Conservation (phyloP, 2,888 invertebrate species). For the Lasioglossum malachurum region DNA sequence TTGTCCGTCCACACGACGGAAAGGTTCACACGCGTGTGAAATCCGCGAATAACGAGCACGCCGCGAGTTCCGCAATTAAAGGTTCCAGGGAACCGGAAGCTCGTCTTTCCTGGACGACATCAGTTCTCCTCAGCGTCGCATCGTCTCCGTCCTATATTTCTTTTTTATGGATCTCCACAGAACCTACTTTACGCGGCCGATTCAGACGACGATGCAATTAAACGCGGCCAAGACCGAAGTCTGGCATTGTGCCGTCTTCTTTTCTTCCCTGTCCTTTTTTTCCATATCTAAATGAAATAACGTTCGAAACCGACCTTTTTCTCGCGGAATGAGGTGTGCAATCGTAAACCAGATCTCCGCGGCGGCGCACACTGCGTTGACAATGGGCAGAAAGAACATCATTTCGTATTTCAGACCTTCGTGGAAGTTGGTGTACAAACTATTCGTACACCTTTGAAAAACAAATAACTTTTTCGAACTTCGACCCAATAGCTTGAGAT, state of each 20-base stretch:
- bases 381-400: not conserved
- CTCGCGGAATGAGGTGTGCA: not conserved
- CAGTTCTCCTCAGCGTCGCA: not conserved
- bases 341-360: constrained; percentile 32
- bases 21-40: constrained; percentile 29
- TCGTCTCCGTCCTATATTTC: constrained; percentile 54
- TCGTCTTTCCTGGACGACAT: constrained; percentile 47
- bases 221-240: constrained; percentile 60
- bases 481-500: too few species aligned
- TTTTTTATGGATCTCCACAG: constrained; percentile 19
- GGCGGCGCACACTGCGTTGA: not conserved
- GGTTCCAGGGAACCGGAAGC: constrained; percentile 43
- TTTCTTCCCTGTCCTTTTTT: not conserved
- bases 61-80: constrained; percentile 45
- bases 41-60: constrained; percentile 22
- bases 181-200: constrained; percentile 51
- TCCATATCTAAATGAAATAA: constrained; percentile 24
- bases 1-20: constrained; percentile 8
- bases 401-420: not conserved
- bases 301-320: constrained; percentile 35
- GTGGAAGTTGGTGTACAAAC: too few species aligned
- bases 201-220: constrained; percentile 58
- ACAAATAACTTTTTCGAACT: too few species aligned
- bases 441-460: too few species aligned
- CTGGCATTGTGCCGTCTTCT: constrained; percentile 32